These are phyloP conservation scores for Tinamus guttatus DNA, from an alignment of 2,113 vertebrate genomes.

Conservation along the genomic window DNA sequence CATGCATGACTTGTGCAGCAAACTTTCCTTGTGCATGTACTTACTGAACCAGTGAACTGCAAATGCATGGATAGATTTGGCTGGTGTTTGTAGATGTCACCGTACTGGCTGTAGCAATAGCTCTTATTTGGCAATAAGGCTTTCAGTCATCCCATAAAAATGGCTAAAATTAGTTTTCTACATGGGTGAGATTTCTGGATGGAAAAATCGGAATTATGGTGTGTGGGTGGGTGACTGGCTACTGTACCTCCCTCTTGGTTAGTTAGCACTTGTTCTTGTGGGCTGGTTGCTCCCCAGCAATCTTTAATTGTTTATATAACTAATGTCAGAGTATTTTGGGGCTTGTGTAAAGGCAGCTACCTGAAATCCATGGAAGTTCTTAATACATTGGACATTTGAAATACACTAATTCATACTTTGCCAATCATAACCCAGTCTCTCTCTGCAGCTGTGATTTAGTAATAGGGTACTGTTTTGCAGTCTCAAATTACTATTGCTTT, in stretches of 20 bases:
- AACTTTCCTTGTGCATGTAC: background rate
- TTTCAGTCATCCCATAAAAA: background rate
- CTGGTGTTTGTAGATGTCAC: background rate
- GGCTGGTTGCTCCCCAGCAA: background rate
- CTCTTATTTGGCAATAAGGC: background rate
- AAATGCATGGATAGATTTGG: background rate
- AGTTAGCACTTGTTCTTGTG: background rate
- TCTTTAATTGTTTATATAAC: background rate
- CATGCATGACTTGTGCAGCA: background rate
- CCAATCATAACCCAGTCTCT: background rate
- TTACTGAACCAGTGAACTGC: background rate
- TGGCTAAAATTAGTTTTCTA: background rate
- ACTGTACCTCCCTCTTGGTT: background rate
- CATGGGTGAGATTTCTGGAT: background rate
- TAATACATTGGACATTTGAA: background rate
- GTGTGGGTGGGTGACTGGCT: background rate
- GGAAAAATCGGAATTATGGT: background rate
- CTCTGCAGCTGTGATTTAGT: slow-evolving; percentile 16
- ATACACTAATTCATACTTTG: background rate
- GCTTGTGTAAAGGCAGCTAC: background rate
- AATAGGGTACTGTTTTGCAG: background rate
- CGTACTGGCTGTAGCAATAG: background rate
- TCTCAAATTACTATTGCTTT: background rate
- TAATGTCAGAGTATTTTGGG: background rate
- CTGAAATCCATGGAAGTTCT: background rate